phyloP scores from a whole-genome alignment of 1,140 invertebrate species.

The Eumeta japonica region DNA sequence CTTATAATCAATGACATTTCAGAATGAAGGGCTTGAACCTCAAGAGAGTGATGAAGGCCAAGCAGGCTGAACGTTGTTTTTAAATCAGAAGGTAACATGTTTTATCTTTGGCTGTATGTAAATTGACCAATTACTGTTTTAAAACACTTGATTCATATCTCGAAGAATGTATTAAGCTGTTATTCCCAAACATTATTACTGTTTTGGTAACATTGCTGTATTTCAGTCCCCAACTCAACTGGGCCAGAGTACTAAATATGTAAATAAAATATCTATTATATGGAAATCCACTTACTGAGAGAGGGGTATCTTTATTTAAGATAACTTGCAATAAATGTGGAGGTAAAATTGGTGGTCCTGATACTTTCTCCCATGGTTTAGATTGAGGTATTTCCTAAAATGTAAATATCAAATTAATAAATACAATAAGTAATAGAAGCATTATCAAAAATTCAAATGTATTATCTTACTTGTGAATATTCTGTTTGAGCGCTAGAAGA shows the following conservation, averaged over 20 bases:
- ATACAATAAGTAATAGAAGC: neutral
- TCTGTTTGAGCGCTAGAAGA: slow-evolving; percentile 72
- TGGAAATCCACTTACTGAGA: slow-evolving; percentile 69
- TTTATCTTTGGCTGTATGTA: too few relatives aligned
- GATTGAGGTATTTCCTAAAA: slow-evolving; percentile 80
- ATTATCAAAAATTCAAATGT: too few relatives aligned
- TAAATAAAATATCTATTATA: slow-evolving; percentile 18
- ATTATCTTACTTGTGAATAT: slow-evolving; percentile 66
- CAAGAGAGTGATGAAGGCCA: too few relatives aligned
- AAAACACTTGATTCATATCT: too few relatives aligned
- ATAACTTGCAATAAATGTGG: slow-evolving; percentile 98
- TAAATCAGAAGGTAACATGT: too few relatives aligned
- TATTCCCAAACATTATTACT: slow-evolving; percentile 4
- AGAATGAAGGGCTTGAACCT: too few relatives aligned
- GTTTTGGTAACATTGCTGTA: too few relatives aligned
- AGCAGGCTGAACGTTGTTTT: too few relatives aligned
- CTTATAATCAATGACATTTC: too few relatives aligned
- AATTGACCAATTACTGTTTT: too few relatives aligned
- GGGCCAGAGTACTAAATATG: slow-evolving; percentile 1
- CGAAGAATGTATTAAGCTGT: neutral
- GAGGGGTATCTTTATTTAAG: slow-evolving; percentile 95
- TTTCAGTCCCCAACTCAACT: too few relatives aligned
- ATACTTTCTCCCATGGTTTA: slow-evolving; percentile 88
- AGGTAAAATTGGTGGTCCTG: slow-evolving; percentile 94
- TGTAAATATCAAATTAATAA: neutral